Evolutionary conservation across 2,888 invertebrate genomes (phyloP), one percentile per base, ranked within the genome.

Genomic region (Trachelus iudaicus): DNA sequence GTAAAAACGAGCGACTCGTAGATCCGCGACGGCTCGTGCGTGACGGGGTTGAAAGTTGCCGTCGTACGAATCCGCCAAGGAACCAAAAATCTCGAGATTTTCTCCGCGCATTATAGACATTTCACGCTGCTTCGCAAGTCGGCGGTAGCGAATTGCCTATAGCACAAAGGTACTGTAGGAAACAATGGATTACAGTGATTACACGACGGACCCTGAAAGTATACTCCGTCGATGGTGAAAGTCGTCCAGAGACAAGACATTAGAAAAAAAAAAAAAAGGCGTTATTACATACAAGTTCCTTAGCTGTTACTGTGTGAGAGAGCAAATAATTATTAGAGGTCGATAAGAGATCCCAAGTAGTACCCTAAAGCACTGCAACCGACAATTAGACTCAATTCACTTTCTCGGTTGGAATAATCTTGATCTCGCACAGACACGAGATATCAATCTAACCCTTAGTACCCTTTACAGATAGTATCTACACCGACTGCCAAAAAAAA

Each of bases 351-450:
- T 23, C 6, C 76, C 77, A 76, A 76, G 74, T 75, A 74, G 79
- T 80, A 79, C 79, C 77, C 77, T 79, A 79, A 77, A 80, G 80
- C 74, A 40, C 34, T 33, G 75, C 13, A 77, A 71, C 80, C 56
- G 23, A 56, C 23, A 56, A 56, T 56, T 56, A 56, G 56, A 56
- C 23, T 56, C 23, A 56, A 56, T 56, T 56, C 23, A 56, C 56
- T 56, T 56, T 23, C 23, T 23, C 23, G 9, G 23, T 23, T 2
- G 1, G 56, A 23, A 23, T 56, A 56, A 56, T 56, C 56, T 23
- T 56, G 23, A 56, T 56, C 56, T 23, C 1, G 9, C 56, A 9
- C 23, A 56, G 23, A 23, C 56, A 23, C 23, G 15, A 56, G 23
- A 23, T 56, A 56, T 56, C 56, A 9, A 23, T 56, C 23, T 56